Evolutionary conservation across 2,113 vertebrate species (phyloP), one percentile per base, ranked within the genome.

Genomic region (Oryzias curvinotus): DNA sequence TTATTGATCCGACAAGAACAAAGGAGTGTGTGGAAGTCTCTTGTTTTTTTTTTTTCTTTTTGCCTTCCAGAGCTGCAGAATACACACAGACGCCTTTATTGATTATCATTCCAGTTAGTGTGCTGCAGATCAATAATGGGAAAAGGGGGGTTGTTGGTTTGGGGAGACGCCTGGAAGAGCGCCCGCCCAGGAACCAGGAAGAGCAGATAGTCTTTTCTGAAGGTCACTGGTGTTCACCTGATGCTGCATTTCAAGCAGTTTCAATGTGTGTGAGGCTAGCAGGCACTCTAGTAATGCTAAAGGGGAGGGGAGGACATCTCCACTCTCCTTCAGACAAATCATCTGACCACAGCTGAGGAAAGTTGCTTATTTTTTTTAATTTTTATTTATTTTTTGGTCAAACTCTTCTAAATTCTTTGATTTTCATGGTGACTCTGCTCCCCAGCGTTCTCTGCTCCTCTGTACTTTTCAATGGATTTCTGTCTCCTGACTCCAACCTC

Each of bases 81-180:
- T 85, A 71, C 81, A 87, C 87, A 64, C 68, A 87, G 82, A 89
- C 67, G 76, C 89, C 81, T 82, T 50, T 78, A 84, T 86, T 83
- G 85, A 90, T 89, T 87, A 87, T 84, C 68, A 69, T 82, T 85
- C 73, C 58, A 73, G 84, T 80, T 84, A 79, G 71, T 17, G 18
- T 67, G 63, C 54, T 43, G 57, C 3, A 1, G 66, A 87, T 90
- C 86, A 63, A 86, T 91, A 79, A 73, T 71, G 77, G 70, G 68
- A 81, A 83, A 65, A 55, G 25, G 47, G 64, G 43, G 65, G 23
- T 14, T 46, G 52, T 30, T 62, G 51, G 43, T 26, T 45, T 10
- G 30, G 44, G 59, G 52, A 65, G 10, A 18, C 43, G 23, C 57
- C 52, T 47, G 18, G 62, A 61, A 78, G 71, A 52, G 58, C 68